phyloP scores from a whole-genome alignment of 2,113 vertebrate genomes.

The Carlito syrichta region DNA sequence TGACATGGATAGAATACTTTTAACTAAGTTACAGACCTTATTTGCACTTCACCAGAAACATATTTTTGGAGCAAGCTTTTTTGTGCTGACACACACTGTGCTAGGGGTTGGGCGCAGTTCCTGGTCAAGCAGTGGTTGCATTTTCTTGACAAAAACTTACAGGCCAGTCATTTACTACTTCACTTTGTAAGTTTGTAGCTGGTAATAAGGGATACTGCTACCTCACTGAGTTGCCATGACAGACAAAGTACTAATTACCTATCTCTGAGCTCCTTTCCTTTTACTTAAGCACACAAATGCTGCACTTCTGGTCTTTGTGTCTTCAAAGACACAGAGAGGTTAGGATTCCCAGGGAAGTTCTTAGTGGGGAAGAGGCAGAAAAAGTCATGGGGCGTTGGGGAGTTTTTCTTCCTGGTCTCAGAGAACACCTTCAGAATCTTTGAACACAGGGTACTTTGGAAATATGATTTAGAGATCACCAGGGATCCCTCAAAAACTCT shows the following conservation, averaged over 20 bases:
- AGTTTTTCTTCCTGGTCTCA: not conserved
- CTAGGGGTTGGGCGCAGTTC: no score
- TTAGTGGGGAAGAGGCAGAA: not conserved
- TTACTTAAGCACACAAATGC: not conserved
- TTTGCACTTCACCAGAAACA: not conserved
- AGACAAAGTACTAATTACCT: not conserved
- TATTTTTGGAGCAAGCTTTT: not conserved
- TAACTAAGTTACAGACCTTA: not conserved
- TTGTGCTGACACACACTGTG: not conserved
- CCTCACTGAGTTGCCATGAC: not conserved
- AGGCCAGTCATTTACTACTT: not conserved
- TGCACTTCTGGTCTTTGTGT: not conserved
- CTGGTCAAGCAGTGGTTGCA: not conserved
- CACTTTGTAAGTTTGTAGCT: not conserved
- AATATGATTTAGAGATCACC: not conserved
- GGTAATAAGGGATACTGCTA: slow-evolving; percentile 13
- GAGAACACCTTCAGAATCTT: not conserved
- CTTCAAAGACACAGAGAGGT: slow-evolving; percentile 1
- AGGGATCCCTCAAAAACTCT: not conserved
- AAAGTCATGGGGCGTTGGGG: not conserved
- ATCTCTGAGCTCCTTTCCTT: not conserved
- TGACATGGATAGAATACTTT: not conserved
- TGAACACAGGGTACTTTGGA: not conserved
- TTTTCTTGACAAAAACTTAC: not conserved
- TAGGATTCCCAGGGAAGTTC: not conserved